These are phyloP conservation scores for Orthonevra nobilis DNA, from an alignment of 2,888 invertebrate genomes.

Conservation along the genomic window DNA sequence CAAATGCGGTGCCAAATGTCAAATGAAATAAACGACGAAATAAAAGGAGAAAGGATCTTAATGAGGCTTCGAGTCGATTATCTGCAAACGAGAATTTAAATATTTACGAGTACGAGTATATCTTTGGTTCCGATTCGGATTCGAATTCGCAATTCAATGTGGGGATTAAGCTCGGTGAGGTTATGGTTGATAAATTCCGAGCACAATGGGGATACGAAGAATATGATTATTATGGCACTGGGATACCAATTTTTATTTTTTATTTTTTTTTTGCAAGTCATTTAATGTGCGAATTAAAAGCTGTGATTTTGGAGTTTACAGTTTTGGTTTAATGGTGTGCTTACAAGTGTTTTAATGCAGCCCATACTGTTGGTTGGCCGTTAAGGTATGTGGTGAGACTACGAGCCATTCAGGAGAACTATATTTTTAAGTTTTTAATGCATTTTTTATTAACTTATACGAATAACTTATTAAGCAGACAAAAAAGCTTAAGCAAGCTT, in stretches of 20 bases:
- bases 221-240: neutral
- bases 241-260: neutral
- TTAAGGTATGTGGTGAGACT: no score
- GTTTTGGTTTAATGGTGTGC: slow-evolving; percentile 13
- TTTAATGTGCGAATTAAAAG: slow-evolving; percentile 34
- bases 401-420: no score
- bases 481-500: no score
- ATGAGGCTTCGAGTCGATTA: slow-evolving; percentile 68
- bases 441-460: no score
- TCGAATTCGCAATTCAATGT: slow-evolving; percentile 41
- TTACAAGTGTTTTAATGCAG: no score
- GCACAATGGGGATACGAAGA: neutral
- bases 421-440: no score
- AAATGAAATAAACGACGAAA: slow-evolving; percentile 47
- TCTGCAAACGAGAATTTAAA: slow-evolving; percentile 68
- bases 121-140: neutral
- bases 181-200: slow-evolving; percentile 54
- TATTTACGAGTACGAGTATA: slow-evolving; percentile 58
- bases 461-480: no score
- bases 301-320: slow-evolving; percentile 27
- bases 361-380: slow-evolving; percentile 1
- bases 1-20: slow-evolving; percentile 44
- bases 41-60: slow-evolving; percentile 54
- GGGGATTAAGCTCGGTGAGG: slow-evolving; percentile 44
- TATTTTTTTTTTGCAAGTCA: slow-evolving; percentile 32